Base-by-base conservation (phyloP, 2,113 vertebrate genomes). In the Poeciliopsis prolifica region DNA sequence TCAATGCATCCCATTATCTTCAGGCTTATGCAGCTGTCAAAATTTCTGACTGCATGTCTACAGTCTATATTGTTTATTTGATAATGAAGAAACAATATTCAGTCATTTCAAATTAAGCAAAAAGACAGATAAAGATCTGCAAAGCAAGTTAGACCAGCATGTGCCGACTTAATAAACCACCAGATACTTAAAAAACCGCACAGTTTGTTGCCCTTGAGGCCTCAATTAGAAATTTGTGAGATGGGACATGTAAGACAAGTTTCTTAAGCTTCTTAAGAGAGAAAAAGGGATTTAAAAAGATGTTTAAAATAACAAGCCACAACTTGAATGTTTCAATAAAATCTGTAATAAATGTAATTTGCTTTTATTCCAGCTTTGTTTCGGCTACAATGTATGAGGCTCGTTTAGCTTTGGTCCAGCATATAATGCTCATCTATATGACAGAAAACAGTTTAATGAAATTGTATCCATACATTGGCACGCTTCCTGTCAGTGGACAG, bases 131-230 rank as follows among this genome's bases (percentile, higher is more conserved):
- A 13, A 6, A 54, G n/a, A 29, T 5, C 19, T 11, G 30, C 48
- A 9, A 29, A 30, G 37, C 26, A 58, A 73, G 72, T 65, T 35
- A 65, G 62, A 62, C 6, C 44, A 66, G 44, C 15, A 40, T 26
- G 33, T 69, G 33, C 60, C 22, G 71, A 51, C 31, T 68, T 14
- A 69, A 33, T 11, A 69, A 31, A 60, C 42, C 64, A 60, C 17
- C 37, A 24, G 24, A 69, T 13, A 42, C 33, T 31, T 1, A 40
- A 30, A 74, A 79, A 74, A 75, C 29, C 86, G 87, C 80, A 84
- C 75, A 82, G 87, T 79, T 75, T 87, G 69, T 68, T 82, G 35
- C 69, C 83, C 72, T 42, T 17, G 2, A 71, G 78, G 63, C 71
- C 17, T 73, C 15, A 54, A 70, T 19, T 22, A 24, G 77, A 68